Conservation (phyloP, 2,888 invertebrate species). For the Andrena camellia region DNA sequence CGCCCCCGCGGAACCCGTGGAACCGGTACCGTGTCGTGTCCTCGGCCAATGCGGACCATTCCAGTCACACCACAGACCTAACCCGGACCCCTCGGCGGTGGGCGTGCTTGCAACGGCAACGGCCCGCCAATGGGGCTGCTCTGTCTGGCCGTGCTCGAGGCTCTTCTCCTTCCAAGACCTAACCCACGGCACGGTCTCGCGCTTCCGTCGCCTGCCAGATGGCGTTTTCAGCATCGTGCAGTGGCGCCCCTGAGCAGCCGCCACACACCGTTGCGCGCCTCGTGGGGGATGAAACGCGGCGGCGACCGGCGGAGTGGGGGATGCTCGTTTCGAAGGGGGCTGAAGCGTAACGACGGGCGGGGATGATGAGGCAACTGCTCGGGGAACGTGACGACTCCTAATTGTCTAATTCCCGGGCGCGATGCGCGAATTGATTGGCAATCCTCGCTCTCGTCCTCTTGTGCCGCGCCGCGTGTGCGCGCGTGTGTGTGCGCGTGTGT, state of each 20-base stretch:
- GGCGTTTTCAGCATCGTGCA: constrained; percentile 28
- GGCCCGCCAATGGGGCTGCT: constrained; percentile 28
- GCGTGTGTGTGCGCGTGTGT: background rate
- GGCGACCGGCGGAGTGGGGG: constrained; percentile 14
- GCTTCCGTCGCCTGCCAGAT: constrained; percentile 40
- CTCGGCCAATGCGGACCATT: constrained; percentile 77
- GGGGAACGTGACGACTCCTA: constrained; percentile 85
- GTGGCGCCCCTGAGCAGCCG: constrained; percentile 47
- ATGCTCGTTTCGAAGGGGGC: constrained; percentile 46
- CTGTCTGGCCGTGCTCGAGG: background rate
- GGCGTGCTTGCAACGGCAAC: constrained; percentile 68
- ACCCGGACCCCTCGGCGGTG: constrained; percentile 71
- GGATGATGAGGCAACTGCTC: constrained; percentile 67
- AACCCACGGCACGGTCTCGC: constrained; percentile 13
- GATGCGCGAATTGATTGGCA: constrained; percentile 83
- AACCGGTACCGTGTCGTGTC: constrained; percentile 75
- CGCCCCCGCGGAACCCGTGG: constrained; percentile 82
- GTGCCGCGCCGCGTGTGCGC: constrained; percentile 21
- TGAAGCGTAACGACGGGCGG: constrained; percentile 62
- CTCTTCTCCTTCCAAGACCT: background rate
- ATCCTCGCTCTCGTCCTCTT: constrained; percentile 60
- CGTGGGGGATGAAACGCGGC: constrained; percentile 40
- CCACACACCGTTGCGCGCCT: constrained; percentile 15
- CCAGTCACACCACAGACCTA: constrained; percentile 71
- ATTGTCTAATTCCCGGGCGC: constrained; percentile 85